Base-by-base conservation (phyloP, 2,888 invertebrate genomes). In the Latheticus oryzae region DNA sequence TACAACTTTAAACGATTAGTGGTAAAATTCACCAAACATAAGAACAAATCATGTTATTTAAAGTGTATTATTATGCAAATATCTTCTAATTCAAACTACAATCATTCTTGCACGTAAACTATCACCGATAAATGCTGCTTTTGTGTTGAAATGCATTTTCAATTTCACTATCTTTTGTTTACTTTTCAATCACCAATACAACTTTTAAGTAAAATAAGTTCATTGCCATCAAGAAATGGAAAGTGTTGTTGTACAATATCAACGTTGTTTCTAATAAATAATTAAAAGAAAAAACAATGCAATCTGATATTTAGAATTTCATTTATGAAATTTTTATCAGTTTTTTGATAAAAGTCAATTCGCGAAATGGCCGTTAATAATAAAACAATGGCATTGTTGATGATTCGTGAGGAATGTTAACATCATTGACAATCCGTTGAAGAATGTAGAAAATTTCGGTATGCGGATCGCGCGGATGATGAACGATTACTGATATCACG, bases 11-110 rank as follows among this genome's bases (percentile, higher is more conserved):
- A n/a, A n/a, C n/a, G n/a, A n/a, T n/a, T n/a, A n/a, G n/a, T n/a
- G n/a, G n/a, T n/a, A n/a, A n/a, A n/a, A n/a, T n/a, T n/a, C n/a
- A n/a, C n/a, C n/a, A n/a, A n/a, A n/a, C n/a, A n/a, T n/a, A n/a
- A n/a, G n/a, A n/a, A n/a, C n/a, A n/a, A n/a, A n/a, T n/a, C n/a
- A n/a, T n/a, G 43, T 43, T 43, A 30, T 43, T 28, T 17, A 43
- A 43, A 43, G 9, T 9, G 43, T 11, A 11, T 43, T 43, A 43
- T 43, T 43, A 43, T 43, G 43, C 43, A 43, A 43, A 43, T 43
- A n/a, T n/a, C n/a, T n/a, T n/a, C n/a, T n/a, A n/a, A n/a, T n/a
- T n/a, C n/a, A n/a, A n/a, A n/a, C n/a, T n/a, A n/a, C n/a, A n/a
- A n/a, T n/a, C n/a, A n/a, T n/a, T n/a, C n/a, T n/a, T n/a, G n/a